Base-by-base conservation (phyloP, 2,797 vertebrate species). In the Syncerus caffer region DNA sequence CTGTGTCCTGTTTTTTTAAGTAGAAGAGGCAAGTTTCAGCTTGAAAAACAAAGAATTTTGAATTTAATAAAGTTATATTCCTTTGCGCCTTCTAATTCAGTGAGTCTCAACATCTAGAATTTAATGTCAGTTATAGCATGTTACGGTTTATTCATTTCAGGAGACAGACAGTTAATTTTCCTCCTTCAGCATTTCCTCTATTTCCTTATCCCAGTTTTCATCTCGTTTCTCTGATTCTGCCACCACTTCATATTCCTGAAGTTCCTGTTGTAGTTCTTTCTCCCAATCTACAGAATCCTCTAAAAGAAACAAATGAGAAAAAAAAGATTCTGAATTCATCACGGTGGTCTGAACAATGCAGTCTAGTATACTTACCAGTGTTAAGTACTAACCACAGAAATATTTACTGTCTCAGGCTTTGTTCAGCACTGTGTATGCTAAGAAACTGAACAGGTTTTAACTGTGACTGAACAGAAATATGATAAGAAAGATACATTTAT, bases 161-260 rank as follows among this genome's bases (percentile, higher is more conserved):
- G 89, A 97, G 97, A 93, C 38, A 55, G 50, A 93, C 38, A 57
- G 53, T 98, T 98, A 99, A 89, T 98, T 99, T n/a, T 99, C 99
- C 10, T 99, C 99, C 98, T 99, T 99, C 11, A 99, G 98, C 99
- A 99, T 99, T 98, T 99, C 99, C 98, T 99, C 99, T 58, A 99
- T 99, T 99, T 99, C 99, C 89, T 99, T 99, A 97, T 99, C 99
- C 99, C 99, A 99, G 97, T 99, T 99, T 95, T 99, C 99, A 80
- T 99, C 99, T 79, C 98, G 99, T 97, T 99, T 99, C 97, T 99
- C 99, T 0, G 99, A 98, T 95, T 99, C 99, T 0, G 99, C 98
- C 95, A 99, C 99, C 96, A 99, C 99, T 98, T 99, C 99, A 57
- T 99, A 99, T 95, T 99, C 99, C 97, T 99, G 99, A 57, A 99